phyloP scores from a whole-genome alignment of 2,888 invertebrate genomes.

The Horisme vitalbata region DNA sequence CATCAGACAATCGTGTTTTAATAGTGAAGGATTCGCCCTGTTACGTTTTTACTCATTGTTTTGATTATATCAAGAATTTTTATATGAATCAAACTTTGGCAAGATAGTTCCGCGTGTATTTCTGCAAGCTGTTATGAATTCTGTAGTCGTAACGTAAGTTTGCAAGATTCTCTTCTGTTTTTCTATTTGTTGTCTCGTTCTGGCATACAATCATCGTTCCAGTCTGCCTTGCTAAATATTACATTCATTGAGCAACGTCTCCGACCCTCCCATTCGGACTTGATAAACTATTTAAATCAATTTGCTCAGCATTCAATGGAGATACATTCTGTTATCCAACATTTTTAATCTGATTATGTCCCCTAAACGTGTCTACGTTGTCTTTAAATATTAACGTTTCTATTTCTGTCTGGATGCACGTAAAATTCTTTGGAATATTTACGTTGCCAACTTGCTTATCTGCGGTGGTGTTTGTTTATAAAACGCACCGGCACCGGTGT shows the following conservation, averaged over 20 bases:
- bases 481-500: slow-evolving; percentile 46
- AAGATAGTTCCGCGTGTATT: slow-evolving; percentile 31
- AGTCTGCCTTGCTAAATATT: slow-evolving; percentile 47
- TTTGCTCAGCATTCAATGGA: slow-evolving; percentile 22
- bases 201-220: slow-evolving; percentile 35
- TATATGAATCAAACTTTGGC: slow-evolving; percentile 2
- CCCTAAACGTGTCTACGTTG: slow-evolving; percentile 28
- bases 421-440: slow-evolving; percentile 44
- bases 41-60: slow-evolving; percentile 5
- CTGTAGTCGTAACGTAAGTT: slow-evolving; percentile 49
- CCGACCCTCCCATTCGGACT: slow-evolving; percentile 34
- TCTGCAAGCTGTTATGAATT: slow-evolving; percentile 42
- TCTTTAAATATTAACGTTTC: slow-evolving; percentile 35
- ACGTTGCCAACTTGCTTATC: slow-evolving; percentile 59
- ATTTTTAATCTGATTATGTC: slow-evolving; percentile 41
- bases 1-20: slow-evolving; percentile 23
- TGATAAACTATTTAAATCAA: slow-evolving; percentile 39
- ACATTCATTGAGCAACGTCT: slow-evolving; percentile 52
- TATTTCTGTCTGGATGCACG: slow-evolving; percentile 44
- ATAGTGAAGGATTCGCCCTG: slow-evolving; percentile 18
- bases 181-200: slow-evolving; percentile 43
- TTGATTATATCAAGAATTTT: slow-evolving; percentile 6
- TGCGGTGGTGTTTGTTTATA: slow-evolving; percentile 62
- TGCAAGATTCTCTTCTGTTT: slow-evolving; percentile 42
- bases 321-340: slow-evolving; percentile 24